Base-by-base conservation (phyloP, 2,888 invertebrate species). In the Rotaria socialis region DNA sequence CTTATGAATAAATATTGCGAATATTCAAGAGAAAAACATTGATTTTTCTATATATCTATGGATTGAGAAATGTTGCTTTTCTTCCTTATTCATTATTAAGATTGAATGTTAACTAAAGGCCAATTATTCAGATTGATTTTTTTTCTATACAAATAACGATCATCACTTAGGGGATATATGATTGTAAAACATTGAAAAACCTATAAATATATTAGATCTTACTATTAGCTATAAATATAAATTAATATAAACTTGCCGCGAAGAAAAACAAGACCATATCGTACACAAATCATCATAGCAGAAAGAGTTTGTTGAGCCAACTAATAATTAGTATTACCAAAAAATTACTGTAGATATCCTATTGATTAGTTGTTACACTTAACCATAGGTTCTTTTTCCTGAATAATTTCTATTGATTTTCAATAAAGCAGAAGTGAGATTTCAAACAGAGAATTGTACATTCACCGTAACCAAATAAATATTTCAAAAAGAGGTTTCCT, bases 291-390 rank as follows among this genome's bases (percentile, higher is more conserved):
- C n/a, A 60, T 60, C 58, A 27, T 60, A 55, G 50, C 11, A 52
- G 55, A 55, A 55, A 5, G 55, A 55, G 6, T 22, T 55, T 19
- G 55, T 14, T 60, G 19, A 27, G 27, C 58, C 58, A 60, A 60
- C 27, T 60, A 27, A 60, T 60, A 8, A 27, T 60, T 60, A 60
- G 58, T 10, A 24, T 27, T 22, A 55, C 24, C n/a, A 27, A 24
- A 27, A 60, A n/a, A 60, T 60, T 27, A 27, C 10, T n/a, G n/a
- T 11, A 60, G 0, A 60, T 27, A 27, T 60, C 58, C 10, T 3
- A 27, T 60, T 60, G n/a, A 60, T 60, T 60, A 60, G n/a, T 60
- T 60, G 58, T 60, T 60, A 27, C n/a, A 60, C 58, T 60, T 60
- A 60, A 60, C n/a, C n/a, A 27, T 35, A 50, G 8, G 14, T 60